phyloP scores from a whole-genome alignment of 1,140 invertebrate species.

The Tetragnatha versicolor region DNA sequence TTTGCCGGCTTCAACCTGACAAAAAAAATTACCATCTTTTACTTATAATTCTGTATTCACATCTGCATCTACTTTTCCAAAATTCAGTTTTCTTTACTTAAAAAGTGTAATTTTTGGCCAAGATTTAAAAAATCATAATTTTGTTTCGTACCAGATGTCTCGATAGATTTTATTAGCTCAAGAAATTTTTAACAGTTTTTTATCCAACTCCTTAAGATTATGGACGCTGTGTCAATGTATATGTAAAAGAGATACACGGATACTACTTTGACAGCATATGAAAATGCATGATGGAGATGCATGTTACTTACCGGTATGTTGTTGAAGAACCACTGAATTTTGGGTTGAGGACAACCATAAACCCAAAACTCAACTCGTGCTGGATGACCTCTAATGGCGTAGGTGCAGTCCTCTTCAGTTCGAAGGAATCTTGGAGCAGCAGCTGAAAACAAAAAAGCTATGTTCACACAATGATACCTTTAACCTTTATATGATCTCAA shows the following conservation, averaged over 20 bases:
- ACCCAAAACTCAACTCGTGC: conserved; percentile 88
- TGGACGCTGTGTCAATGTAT: too few species aligned
- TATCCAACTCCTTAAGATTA: too few species aligned
- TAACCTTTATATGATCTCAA: too few species aligned
- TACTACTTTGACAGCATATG: too few species aligned
- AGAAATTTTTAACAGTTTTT: too few species aligned
- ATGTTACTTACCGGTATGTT: conserved; percentile 75
- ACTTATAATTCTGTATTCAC: too few species aligned
- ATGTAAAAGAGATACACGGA: too few species aligned
- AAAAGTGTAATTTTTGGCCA: not conserved
- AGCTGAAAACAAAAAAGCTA: conserved; percentile 42
- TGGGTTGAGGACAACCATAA: conserved; percentile 90
- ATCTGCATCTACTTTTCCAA: not conserved
- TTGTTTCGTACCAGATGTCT: too few species aligned
- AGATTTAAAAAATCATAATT: too few species aligned
- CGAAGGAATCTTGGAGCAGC: conserved; percentile 74
- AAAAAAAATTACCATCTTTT: not conserved
- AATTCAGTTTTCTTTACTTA: not conserved
- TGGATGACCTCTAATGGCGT: conserved; percentile 87
- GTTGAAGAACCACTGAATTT: conserved; percentile 86
- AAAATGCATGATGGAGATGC: too few species aligned
- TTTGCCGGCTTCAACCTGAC: conserved; percentile 65
- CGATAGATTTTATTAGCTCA: too few species aligned
- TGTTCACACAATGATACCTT: too few species aligned
- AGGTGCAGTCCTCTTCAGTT: conserved; percentile 82